phyloP scores from a whole-genome alignment of 2,113 vertebrate species.

The Lasiurus cinereus region DNA sequence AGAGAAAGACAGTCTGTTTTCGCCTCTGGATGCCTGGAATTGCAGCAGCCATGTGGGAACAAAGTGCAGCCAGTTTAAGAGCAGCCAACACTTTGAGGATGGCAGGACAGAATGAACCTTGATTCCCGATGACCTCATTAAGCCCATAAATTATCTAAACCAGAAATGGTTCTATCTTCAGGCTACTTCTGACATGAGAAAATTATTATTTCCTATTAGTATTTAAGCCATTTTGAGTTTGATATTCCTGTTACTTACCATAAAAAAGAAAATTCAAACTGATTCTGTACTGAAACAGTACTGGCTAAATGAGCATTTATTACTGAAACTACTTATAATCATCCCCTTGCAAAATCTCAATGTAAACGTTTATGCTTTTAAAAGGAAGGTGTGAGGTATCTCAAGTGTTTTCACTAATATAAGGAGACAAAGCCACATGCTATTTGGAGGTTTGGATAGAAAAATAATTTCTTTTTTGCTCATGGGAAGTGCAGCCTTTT shows the following conservation, averaged over 20 bases:
- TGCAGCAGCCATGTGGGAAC: not conserved
- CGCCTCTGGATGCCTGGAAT: not conserved
- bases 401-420: not conserved
- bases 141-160: not conserved
- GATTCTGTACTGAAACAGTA: not conserved
- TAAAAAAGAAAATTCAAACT: conserved; percentile 5
- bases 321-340: not conserved
- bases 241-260: conserved; percentile 23
- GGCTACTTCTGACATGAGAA: conserved; percentile 1
- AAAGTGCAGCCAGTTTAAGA: not conserved
- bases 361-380: not conserved
- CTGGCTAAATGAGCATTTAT: not conserved
- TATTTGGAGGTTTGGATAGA: not conserved
- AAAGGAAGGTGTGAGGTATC: not conserved
- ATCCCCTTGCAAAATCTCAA: not conserved
- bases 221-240: conserved; percentile 44
- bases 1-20: not conserved
- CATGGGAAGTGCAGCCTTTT: not conserved
- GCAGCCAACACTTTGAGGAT: not conserved
- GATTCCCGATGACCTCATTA: not conserved
- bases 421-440: not conserved
- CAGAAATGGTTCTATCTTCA: not conserved
- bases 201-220: conserved; percentile 41
- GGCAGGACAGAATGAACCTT: not conserved
- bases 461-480: conserved; percentile 8